Evolutionary conservation across 1,140 invertebrate species (phyloP), one percentile per base, ranked within the genome.

Genomic region (Saccostrea echinata): DNA sequence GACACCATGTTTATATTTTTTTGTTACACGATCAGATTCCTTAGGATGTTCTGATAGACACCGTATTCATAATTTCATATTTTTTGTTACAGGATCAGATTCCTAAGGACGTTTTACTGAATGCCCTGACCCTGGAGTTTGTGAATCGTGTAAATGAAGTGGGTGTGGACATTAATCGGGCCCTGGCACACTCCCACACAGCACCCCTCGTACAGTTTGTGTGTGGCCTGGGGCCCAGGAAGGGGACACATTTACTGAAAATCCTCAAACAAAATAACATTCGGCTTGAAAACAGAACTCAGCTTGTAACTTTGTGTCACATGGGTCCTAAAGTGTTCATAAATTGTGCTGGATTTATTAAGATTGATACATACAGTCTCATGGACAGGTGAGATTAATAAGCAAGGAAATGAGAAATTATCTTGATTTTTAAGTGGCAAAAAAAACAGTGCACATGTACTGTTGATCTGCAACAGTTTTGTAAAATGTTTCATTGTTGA

Each of bases 321-420:
- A 98, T 99, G 97, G 99, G 99, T 3, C 98, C 99, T 0, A 99
- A 99, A 95, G 98, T 99, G 0, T 99, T 99, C 91, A 98, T 99
- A 89, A 99, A 99, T 94, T 99, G 98, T 96, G 98, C 99, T 61
- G 99, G 99, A 55, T 99, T 99, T 92, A 99, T 99, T 33, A 99
- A 98, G 95, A 99, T 99, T 88, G 99, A 99, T 90, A 99, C 98
- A 0, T 98, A 97, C 91, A 97, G 98, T 90, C 94, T 99, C 27
- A 98, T 98, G 18, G 98, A 99, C 93, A 97, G 95, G 94, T 96
- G 94, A 88, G 43, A 43, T 4, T 43, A 8, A 43, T 43, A 43
- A 43, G 9, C 43, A 43, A 6, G 43, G 43, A 43, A 43, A 8
- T 6, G 43, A 9, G 43, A 43, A 43, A 43, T 43, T 43, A 43